Conservation (phyloP, 2,888 invertebrate species). For the Morpho deidamia region DNA sequence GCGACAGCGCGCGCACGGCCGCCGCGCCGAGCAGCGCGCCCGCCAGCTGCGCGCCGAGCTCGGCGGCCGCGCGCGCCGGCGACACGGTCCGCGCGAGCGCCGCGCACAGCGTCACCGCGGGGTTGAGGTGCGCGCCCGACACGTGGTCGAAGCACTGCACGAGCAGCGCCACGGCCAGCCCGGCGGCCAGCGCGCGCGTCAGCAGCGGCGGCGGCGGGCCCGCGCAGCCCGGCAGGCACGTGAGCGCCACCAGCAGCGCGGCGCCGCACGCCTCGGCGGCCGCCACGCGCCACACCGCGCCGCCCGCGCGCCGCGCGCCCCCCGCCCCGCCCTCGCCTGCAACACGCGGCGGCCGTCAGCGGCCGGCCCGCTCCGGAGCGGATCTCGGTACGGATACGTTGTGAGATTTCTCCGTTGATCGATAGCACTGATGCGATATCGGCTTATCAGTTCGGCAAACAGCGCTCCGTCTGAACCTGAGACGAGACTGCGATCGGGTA, state of each 20-base stretch:
- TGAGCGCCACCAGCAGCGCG: constrained; percentile 82
- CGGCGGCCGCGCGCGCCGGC: constrained; percentile 80
- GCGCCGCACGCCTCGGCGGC: constrained; percentile 83
- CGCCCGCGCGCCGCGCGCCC: not conserved
- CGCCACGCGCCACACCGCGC: constrained; percentile 39
- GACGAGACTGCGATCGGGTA: no score
- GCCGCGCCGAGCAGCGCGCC: constrained; percentile 53
- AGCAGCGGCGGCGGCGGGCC: constrained; percentile 42
- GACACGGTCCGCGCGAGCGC: constrained; percentile 65
- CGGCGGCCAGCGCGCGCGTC: constrained; percentile 78
- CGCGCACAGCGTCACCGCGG: constrained; percentile 84
- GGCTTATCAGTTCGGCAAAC: no score
- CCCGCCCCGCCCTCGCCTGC: constrained; percentile 1
- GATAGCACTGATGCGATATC: no score
- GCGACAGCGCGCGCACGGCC: constrained; percentile 63
- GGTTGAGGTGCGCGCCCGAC: constrained; percentile 87
- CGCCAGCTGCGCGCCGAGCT: constrained; percentile 49
- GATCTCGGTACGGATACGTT: no score
- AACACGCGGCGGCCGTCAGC: no score
- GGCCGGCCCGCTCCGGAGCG: no score
- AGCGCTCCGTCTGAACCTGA: no score
- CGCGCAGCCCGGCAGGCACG: constrained; percentile 80
- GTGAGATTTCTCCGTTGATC: no score
- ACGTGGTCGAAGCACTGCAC: constrained; percentile 87
- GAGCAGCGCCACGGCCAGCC: constrained; percentile 81